Evolutionary conservation across 1,140 invertebrate genomes (phyloP), one percentile per base, ranked within the genome.

Genomic region (Archivesica marissinica): DNA sequence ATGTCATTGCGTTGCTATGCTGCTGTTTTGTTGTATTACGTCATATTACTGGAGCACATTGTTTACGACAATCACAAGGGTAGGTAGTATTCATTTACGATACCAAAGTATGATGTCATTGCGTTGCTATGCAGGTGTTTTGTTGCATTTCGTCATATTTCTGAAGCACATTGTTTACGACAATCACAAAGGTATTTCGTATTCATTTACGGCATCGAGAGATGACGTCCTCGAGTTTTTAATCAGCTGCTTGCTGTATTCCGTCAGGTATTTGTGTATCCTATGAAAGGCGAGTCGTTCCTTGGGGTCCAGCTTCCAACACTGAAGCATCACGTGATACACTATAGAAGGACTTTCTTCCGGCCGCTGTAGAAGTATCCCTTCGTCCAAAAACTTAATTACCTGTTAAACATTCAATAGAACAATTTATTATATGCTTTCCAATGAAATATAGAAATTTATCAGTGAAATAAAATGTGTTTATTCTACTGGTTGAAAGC

Each of bases 231-330:
- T 77, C 38, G 75, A 39, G 38, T 72, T 85, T 35, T 79, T 74
- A 23, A 72, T 20, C 11, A 87, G 56, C 25, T 88, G 79, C 56
- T 90, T 88, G 75, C 89, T 90, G 87, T 90, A 93, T 52, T 93
- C 92, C 2, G 86, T 85, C 17, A 97, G 93, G 86, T 95, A 96
- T 15, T 96, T 95, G 91, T 96, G 95, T 78, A 98, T 96, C 70
- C 96, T 96, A 2, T 95, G 90, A 90, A 98, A 98, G 0, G 94
- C 95, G 25, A 97, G 95, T 33, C 98, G 95, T 89, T 98, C 96
- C 54, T 95, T 95, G 0, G 97, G 96, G 86, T 98, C 97, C 0
- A 96, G 96, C 91, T 96, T 96, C 97, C 97, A 98, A 88, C 97
- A 98, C 1, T 96, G 95, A 4, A 95, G 94, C 97, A 98, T 98